A percentile compares a stretch with the other conserved stretches of the same genome.
These are phyloP conservation scores for Synchiropus splendidus DNA, from an alignment of 2,113 vertebrate species.

Conservation along the genomic window DNA sequence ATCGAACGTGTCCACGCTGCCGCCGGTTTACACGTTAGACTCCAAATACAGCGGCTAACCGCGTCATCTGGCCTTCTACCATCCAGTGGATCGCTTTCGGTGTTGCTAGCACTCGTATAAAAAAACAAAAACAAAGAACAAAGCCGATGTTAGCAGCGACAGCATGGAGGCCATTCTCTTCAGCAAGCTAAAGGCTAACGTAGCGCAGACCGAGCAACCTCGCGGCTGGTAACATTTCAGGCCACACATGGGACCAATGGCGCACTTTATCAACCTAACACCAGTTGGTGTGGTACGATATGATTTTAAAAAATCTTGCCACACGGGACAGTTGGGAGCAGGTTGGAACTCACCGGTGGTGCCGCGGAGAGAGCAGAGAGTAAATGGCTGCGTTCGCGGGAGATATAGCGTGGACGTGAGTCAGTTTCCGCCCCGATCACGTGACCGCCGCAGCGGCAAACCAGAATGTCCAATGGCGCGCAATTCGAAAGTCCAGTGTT, in stretches of 20 bases:
- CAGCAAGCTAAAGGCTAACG: conserved; percentile 27
- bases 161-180: conserved; percentile 47
- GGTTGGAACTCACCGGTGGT: conserved; percentile 52
- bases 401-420: conserved; percentile 63
- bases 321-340: not conserved
- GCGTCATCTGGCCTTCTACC: no score
- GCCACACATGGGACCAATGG: no score
- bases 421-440: conserved; percentile 69
- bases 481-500: not conserved
- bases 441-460: conserved; percentile 49
- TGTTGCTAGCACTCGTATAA: conserved; percentile 1
- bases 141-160: conserved; percentile 23
- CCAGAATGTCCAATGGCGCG: not conserved
- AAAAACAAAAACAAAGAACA: conserved; percentile 7
- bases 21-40: not conserved
- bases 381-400: conserved; percentile 71
- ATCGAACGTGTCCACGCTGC: conserved; percentile 13
- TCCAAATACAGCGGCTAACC: not conserved
- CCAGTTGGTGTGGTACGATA: no score
- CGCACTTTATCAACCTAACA: no score
- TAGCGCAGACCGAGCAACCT: conserved; percentile 20
- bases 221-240: not conserved
- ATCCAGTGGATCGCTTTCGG: no score
- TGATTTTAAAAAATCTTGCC: no score
- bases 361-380: conserved; percentile 51